phyloP scores from a whole-genome alignment of 2,888 invertebrate species.

The Saturnia japonica region DNA sequence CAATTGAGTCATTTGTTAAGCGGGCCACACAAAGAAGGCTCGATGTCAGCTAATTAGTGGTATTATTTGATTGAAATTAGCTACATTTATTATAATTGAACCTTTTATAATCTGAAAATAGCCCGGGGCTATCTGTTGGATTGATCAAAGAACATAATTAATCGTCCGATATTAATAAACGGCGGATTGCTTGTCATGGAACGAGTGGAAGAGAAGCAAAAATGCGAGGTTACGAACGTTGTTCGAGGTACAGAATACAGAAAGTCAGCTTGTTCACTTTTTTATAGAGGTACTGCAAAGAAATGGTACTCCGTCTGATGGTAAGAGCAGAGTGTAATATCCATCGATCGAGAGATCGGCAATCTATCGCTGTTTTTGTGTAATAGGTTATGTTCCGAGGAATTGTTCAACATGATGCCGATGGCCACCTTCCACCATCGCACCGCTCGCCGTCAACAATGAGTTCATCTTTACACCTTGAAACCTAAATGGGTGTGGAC shows the following conservation, averaged over 20 bases:
- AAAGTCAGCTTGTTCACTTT: not conserved
- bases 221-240: conserved; percentile 21
- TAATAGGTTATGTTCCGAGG: no score
- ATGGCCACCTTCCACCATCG: no score
- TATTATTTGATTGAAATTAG: conserved; percentile 80
- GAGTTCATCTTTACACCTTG: no score
- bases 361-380: no score
- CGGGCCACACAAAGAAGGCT: conserved; percentile 69
- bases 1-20: conserved; percentile 77
- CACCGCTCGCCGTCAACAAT: no score
- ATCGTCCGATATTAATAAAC: conserved; percentile 60
- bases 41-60: conserved; percentile 76
- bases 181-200: conserved; percentile 36
- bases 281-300: no score
- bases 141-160: conserved; percentile 67
- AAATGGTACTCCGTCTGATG: no score
- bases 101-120: conserved; percentile 63
- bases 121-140: conserved; percentile 56
- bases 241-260: not conserved
- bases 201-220: conserved; percentile 36
- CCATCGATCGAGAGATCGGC: no score
- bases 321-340: no score
- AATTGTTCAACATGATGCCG: no score
- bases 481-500: no score
- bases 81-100: conserved; percentile 75